Conservation (phyloP, 2,113 vertebrate genomes). For the Lophius piscatorius region DNA sequence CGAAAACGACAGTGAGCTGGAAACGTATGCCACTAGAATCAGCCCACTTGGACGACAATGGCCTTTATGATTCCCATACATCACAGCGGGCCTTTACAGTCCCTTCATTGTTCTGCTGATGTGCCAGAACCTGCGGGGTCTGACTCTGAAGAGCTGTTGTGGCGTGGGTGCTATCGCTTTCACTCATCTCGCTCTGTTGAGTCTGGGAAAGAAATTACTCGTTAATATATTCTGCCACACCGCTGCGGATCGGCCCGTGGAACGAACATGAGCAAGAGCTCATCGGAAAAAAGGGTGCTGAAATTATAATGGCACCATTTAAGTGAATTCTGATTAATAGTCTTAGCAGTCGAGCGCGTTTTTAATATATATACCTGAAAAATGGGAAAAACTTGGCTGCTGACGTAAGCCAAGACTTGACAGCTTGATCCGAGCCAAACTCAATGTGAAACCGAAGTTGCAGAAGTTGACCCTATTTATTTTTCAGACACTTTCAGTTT, state of each 20-base stretch:
- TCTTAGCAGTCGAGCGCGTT: conserved; percentile 12
- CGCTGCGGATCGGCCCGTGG: conserved; percentile 27
- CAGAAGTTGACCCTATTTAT: conserved; percentile 43
- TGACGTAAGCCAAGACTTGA: conserved; percentile 15
- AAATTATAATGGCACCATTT: conserved; percentile 29
- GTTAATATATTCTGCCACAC: conserved; percentile 26
- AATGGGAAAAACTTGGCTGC: conserved; percentile 42
- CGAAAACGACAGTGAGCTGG: conserved; percentile 18
- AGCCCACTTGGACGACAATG: conserved; percentile 43
- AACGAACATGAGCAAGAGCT: conserved; percentile 38
- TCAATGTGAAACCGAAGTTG: conserved; percentile 10
- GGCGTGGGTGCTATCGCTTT: conserved; percentile 43
- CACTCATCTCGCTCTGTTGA: conserved; percentile 12
- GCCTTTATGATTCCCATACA: conserved; percentile 36
- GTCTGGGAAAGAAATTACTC: conserved; percentile 50
- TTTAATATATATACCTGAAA: conserved; percentile 53
- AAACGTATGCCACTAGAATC: conserved; percentile 50
- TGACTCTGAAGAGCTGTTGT: conserved; percentile 25
- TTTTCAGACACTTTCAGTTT: conserved; percentile 35
- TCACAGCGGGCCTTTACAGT: conserved; percentile 31
- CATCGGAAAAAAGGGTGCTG: conserved; percentile 29
- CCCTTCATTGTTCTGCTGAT: conserved; percentile 43
- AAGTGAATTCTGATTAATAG: conserved; percentile 37
- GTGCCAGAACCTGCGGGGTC: conserved; percentile 56
- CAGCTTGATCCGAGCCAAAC: not conserved